Evolutionary conservation across 2,888 invertebrate genomes (phyloP).

Genomic region (Chrysolina oricalcia): DNA sequence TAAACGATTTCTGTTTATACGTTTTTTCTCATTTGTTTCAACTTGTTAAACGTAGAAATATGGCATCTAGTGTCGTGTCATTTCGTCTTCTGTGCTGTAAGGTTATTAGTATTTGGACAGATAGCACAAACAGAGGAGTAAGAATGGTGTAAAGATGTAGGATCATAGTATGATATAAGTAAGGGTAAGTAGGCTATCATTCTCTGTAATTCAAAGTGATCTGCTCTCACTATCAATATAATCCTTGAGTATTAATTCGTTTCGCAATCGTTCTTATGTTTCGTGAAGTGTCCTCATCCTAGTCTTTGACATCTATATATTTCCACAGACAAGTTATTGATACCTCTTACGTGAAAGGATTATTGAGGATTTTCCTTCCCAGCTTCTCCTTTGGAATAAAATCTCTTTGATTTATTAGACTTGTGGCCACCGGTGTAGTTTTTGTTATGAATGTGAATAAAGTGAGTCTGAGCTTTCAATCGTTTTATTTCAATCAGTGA

Average conservation of each 20-base stretch:
- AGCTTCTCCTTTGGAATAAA: slow-evolving; percentile 1
- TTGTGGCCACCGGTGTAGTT: neutral
- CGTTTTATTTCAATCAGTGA: neutral
- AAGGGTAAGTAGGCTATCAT: too few species aligned
- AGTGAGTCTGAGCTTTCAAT: neutral
- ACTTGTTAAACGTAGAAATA: too few species aligned
- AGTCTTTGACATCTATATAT: slow-evolving; percentile 30
- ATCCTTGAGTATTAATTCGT: neutral
- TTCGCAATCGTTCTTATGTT: slow-evolving; percentile 17
- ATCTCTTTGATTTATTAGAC: slow-evolving; percentile 1
- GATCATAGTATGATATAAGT: too few species aligned
- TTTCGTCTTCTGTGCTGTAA: too few species aligned
- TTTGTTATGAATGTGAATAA: neutral
- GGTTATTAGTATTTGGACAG: too few species aligned
- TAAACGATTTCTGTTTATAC: too few species aligned
- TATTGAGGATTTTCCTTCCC: slow-evolving; percentile 22
- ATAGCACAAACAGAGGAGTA: too few species aligned
- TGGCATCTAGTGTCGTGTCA: too few species aligned
- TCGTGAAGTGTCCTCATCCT: slow-evolving; percentile 1
- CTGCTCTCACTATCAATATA: too few species aligned
- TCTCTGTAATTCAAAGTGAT: too few species aligned
- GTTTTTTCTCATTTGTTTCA: too few species aligned
- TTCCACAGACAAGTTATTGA: slow-evolving; percentile 26
- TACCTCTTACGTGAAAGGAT: slow-evolving; percentile 23
- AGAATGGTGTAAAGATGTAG: too few species aligned